These are phyloP conservation scores for Choloepus didactylus DNA, from an alignment of 2,797 vertebrate species.

Conservation along the genomic window DNA sequence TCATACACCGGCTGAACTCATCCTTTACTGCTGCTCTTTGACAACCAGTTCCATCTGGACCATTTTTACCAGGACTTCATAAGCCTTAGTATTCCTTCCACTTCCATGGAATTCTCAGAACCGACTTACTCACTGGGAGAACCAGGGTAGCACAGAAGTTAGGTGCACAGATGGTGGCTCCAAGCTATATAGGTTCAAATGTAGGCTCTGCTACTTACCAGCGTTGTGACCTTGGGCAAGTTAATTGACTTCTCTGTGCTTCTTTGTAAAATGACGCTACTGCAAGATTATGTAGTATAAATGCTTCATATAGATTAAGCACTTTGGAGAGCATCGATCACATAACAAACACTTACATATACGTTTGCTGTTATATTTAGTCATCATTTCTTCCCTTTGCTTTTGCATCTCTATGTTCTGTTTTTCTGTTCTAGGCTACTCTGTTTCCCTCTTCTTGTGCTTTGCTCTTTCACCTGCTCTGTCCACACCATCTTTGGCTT, in stretches of 20 bases:
- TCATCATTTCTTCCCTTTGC: neutral
- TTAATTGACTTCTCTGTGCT: neutral
- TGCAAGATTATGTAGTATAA: neutral
- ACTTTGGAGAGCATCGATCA: neutral
- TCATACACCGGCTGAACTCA: neutral
- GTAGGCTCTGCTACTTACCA: neutral
- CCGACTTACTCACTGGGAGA: conserved; percentile 2
- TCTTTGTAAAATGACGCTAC: neutral
- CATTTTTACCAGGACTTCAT: neutral
- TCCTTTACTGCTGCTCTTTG: neutral
- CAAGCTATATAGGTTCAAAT: neutral
- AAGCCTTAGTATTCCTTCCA: neutral
- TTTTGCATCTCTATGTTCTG: neutral
- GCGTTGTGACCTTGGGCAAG: neutral
- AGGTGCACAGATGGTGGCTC: neutral
- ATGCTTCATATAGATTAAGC: neutral
- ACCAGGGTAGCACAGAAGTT: neutral
- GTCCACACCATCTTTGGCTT: neutral
- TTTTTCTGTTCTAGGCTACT: neutral
- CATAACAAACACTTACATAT: neutral
- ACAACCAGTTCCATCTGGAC: neutral
- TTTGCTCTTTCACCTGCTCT: neutral
- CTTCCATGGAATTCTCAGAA: neutral
- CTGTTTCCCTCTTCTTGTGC: neutral
- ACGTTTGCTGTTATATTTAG: neutral